These are phyloP conservation scores for Cyclina sinensis DNA, from an alignment of 1,140 invertebrate genomes.

Conservation along the genomic window DNA sequence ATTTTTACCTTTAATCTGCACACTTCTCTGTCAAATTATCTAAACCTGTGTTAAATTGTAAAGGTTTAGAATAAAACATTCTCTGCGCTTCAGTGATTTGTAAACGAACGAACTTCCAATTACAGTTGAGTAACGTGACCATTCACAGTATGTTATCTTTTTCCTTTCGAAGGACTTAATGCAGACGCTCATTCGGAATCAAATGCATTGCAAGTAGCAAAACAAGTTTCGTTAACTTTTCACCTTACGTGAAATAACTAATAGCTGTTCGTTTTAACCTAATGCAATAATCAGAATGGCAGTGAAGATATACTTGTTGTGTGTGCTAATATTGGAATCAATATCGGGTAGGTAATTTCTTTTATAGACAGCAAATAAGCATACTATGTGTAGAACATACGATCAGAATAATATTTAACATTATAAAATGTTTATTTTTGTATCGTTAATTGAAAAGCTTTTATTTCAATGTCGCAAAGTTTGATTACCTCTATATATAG, in stretches of 20 bases:
- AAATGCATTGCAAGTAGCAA: not conserved
- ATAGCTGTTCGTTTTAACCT: not conserved
- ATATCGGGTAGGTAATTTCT: not conserved
- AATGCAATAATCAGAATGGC: not conserved
- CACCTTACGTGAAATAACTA: not conserved
- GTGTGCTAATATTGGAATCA: slow-evolving; percentile 2
- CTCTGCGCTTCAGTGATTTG: slow-evolving; percentile 13
- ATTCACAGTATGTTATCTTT: not conserved
- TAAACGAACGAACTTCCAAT: not conserved
- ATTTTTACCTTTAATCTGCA: not conserved
- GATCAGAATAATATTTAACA: no score
- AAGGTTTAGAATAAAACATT: not conserved
- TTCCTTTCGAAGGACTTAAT: not conserved
- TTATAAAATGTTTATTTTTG: no score
- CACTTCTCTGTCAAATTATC: not conserved
- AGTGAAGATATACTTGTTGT: not conserved
- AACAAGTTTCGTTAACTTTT: slow-evolving; percentile 3
- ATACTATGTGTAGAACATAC: no score
- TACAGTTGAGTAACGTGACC: not conserved
- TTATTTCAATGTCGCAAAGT: no score
- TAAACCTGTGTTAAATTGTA: not conserved
- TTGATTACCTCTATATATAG: no score
- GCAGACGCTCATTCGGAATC: not conserved
- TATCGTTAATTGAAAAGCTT: no score
- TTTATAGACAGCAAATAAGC: not conserved